These are phyloP conservation scores for Dipodomys merriami DNA, from an alignment of 2,113 vertebrate species.

Conservation along the genomic window DNA sequence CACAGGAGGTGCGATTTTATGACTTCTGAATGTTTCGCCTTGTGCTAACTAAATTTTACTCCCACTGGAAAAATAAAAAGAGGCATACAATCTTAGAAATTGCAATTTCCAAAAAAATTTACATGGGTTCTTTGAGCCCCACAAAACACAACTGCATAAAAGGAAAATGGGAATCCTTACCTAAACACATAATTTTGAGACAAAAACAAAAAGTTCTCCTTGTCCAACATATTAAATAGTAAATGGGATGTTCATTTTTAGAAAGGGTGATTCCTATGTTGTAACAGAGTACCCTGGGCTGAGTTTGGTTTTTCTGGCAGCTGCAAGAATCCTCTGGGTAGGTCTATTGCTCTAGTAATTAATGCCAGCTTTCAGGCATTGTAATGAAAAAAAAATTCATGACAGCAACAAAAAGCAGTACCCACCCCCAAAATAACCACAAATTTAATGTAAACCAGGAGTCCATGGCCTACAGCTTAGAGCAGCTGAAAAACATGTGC, in stretches of 20 bases:
- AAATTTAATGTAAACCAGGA: constrained; percentile 84
- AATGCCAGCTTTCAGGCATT: constrained; percentile 79
- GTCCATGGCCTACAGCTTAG: constrained; percentile 66
- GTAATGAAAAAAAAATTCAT: constrained; percentile 13
- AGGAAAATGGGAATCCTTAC: neutral
- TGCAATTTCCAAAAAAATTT: neutral
- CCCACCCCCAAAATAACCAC: constrained; percentile 63
- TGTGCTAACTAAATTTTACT: constrained; percentile 44
- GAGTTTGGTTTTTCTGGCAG: constrained; percentile 79
- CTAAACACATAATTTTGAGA: constrained; percentile 37
- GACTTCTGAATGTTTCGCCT: constrained; percentile 40
- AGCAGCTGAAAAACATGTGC: constrained; percentile 85
- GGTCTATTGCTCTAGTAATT: constrained; percentile 71
- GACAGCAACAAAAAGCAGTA: constrained; percentile 71
- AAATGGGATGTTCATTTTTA: constrained; percentile 50
- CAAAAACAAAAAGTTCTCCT: neutral
- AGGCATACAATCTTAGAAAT: constrained; percentile 35
- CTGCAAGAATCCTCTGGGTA: constrained; percentile 65
- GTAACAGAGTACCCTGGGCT: constrained; percentile 69
- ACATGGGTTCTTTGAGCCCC: neutral
- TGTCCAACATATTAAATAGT: constrained; percentile 36
- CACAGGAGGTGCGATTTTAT: neutral
- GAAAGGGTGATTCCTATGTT: constrained; percentile 57
- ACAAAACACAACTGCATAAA: constrained; percentile 5
- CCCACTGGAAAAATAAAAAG: constrained; percentile 39